Evolutionary conservation across 2,797 vertebrate genomes (phyloP).

Genomic region (Clarias laeviceps): DNA sequence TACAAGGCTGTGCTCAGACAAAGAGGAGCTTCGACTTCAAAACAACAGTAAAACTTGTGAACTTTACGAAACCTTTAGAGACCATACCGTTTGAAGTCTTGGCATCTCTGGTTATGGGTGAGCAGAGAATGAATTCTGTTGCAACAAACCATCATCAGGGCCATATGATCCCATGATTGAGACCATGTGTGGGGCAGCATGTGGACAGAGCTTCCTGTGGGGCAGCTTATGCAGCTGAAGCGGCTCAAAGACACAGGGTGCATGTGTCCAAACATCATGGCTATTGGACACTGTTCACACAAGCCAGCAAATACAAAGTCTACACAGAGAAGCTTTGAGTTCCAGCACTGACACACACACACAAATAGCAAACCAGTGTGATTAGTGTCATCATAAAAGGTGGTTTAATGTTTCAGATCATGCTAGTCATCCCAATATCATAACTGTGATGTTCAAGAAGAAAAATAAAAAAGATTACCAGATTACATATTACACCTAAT

Average conservation of each 20-base stretch:
- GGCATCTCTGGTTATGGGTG: constrained; percentile 86
- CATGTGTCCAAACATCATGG: constrained; percentile 78
- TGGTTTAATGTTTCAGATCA: not conserved
- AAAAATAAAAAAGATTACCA: not conserved
- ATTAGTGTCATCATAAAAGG: not conserved
- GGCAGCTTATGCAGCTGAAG: constrained; percentile 76
- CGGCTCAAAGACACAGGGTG: constrained; percentile 67
- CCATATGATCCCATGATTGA: constrained; percentile 85
- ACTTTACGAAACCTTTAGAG: constrained; percentile 84
- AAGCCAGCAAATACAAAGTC: constrained; percentile 47
- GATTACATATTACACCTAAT: not conserved
- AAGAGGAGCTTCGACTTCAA: constrained; percentile 85
- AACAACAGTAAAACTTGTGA: constrained; percentile 84
- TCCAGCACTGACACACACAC: not conserved
- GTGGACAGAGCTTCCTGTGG: constrained; percentile 75
- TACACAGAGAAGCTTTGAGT: constrained; percentile 39
- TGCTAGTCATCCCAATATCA: not conserved
- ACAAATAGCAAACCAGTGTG: constrained; percentile 1
- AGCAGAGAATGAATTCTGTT: constrained; percentile 84
- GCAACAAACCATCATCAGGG: constrained; percentile 82
- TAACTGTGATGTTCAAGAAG: not conserved
- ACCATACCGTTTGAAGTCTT: constrained; percentile 83
- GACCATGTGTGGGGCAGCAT: constrained; percentile 83
- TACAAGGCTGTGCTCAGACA: constrained; percentile 80
- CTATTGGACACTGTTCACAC: constrained; percentile 45